phyloP scores from a whole-genome alignment of 2,888 invertebrate species.

The Gymnoscelis rufifasciata region DNA sequence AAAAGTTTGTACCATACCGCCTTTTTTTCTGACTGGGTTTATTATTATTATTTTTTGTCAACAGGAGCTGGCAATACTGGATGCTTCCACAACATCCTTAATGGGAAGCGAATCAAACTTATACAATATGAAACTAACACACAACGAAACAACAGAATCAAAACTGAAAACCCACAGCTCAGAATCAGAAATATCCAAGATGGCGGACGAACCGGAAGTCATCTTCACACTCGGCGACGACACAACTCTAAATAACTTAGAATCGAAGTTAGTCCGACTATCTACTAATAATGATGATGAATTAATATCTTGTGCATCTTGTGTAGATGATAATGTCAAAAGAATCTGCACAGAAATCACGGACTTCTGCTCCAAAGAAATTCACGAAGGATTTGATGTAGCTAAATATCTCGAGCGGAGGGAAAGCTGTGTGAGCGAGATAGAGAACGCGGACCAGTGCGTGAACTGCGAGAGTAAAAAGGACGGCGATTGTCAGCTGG shows the following conservation, averaged over 20 bases:
- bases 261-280: conserved; percentile 52
- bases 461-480: conserved; percentile 39
- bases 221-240: conserved; percentile 63
- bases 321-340: conserved; percentile 53
- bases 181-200: conserved; percentile 58
- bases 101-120: conserved; percentile 75
- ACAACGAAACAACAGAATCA: conserved; percentile 32
- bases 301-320: conserved; percentile 33
- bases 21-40: too few relatives aligned
- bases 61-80: conserved; percentile 57
- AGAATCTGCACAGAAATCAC: conserved; percentile 62
- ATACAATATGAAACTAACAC: conserved; percentile 57
- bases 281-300: conserved; percentile 65
- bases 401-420: conserved; percentile 43
- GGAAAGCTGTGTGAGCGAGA: conserved; percentile 37
- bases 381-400: conserved; percentile 47
- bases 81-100: conserved; percentile 65
- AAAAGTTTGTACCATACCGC: too few relatives aligned
- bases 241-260: conserved; percentile 32
- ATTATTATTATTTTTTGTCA: too few relatives aligned
- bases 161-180: conserved; percentile 33
- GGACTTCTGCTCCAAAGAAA: conserved; percentile 47
- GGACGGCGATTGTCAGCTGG: conserved; percentile 40
- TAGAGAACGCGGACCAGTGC: conserved; percentile 35
- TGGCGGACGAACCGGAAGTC: conserved; percentile 41